phyloP scores from a whole-genome alignment of 2,113 vertebrate species.

The Ceyx margarethae region DNA sequence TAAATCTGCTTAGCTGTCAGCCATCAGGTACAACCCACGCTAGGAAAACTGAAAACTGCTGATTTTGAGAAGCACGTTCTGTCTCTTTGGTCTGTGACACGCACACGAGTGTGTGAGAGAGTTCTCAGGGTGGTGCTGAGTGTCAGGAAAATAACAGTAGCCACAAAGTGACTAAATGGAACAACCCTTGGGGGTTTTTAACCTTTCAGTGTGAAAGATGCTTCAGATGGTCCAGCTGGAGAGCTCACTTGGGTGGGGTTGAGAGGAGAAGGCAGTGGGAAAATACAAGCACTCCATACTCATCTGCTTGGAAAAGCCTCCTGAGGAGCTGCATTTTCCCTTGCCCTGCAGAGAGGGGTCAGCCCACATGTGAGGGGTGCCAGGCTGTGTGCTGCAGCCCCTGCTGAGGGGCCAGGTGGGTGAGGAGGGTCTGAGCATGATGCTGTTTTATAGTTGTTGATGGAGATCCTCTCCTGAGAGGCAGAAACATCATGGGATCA shows the following conservation, averaged over 20 bases:
- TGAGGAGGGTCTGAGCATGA: accelerated
- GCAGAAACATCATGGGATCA: background rate
- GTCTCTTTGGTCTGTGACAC: background rate
- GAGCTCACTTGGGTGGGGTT: background rate
- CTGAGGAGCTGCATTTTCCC: background rate
- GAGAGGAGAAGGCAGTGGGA: background rate
- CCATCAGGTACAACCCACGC: background rate
- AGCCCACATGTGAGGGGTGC: accelerated
- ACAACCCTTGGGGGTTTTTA: background rate
- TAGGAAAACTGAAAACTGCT: background rate
- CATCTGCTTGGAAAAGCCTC: background rate
- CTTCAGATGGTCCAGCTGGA: background rate
- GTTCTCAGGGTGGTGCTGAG: background rate
- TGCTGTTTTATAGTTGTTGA: background rate
- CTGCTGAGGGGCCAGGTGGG: background rate
- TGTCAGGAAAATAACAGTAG: background rate
- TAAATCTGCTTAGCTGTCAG: background rate
- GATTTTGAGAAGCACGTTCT: background rate
- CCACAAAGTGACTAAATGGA: background rate
- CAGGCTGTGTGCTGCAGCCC: background rate
- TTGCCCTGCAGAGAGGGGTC: background rate
- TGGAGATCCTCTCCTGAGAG: background rate
- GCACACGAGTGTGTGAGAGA: accelerated
- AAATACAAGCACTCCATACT: background rate
- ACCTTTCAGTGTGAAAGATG: background rate